Evolutionary conservation across 1,140 invertebrate genomes (phyloP).

Genomic region (Leptopilina clavipes): DNA sequence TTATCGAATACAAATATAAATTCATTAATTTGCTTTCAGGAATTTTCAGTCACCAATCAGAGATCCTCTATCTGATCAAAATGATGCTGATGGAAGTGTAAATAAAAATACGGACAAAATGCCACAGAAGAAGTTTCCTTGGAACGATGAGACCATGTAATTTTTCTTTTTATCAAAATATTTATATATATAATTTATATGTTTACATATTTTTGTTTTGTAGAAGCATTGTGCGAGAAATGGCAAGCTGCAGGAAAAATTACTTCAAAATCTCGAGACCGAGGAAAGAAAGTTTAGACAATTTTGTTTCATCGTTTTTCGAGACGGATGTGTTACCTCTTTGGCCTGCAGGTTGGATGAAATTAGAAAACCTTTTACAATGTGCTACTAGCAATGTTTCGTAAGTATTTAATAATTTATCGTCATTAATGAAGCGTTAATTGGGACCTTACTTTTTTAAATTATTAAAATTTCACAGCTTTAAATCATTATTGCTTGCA

Average conservation of each 20-base stretch:
- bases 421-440: neutral
- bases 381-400: slow-evolving; percentile 60
- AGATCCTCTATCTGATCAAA: slow-evolving; percentile 60
- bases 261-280: slow-evolving; percentile 71
- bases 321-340: slow-evolving; percentile 75
- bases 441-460: neutral
- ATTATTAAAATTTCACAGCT: too few species aligned
- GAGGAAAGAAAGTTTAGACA: slow-evolving; percentile 75
- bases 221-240: slow-evolving; percentile 66
- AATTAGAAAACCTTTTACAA: slow-evolving; percentile 59
- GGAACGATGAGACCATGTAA: slow-evolving; percentile 77
- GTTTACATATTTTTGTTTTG: slow-evolving; percentile 34
- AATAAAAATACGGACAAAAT: slow-evolving; percentile 72
- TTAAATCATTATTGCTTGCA: too few species aligned
- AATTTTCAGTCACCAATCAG: slow-evolving; percentile 61
- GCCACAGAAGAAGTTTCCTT: slow-evolving; percentile 77
- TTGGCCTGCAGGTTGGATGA: slow-evolving; percentile 79
- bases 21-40: slow-evolving; percentile 56
- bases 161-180: neutral
- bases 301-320: slow-evolving; percentile 75
- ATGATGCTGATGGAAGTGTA: slow-evolving; percentile 64
- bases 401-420: slow-evolving; percentile 59
- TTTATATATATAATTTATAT: too few species aligned
- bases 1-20: slow-evolving; percentile 34
- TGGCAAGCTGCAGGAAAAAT: slow-evolving; percentile 61